phyloP scores from a whole-genome alignment of 2,888 invertebrate species.

The Boloria euphrosyne region DNA sequence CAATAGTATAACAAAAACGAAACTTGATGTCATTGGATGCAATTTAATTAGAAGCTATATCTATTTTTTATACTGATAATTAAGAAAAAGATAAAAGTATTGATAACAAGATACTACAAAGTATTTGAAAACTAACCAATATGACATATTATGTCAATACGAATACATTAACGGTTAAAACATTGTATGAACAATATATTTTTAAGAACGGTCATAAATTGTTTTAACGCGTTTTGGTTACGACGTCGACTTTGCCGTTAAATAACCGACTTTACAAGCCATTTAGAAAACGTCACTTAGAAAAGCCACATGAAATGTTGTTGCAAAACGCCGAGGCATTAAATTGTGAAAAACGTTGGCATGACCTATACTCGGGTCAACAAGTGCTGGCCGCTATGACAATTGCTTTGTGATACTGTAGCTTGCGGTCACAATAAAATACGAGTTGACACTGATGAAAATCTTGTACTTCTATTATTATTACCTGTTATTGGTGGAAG shows the following conservation, averaged over 20 bases:
- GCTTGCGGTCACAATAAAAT: constrained; percentile 3
- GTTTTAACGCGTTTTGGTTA: constrained; percentile 1
- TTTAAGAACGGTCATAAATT: constrained; percentile 2
- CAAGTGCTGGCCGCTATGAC: constrained; percentile 18
- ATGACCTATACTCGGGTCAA: constrained; percentile 17
- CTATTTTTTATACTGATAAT: too few relatives aligned
- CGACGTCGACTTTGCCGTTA: not conserved
- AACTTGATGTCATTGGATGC: too few relatives aligned
- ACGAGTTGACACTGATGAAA: not conserved
- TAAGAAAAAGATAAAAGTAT: too few relatives aligned
- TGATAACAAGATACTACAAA: too few relatives aligned
- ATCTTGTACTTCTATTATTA: too few relatives aligned
- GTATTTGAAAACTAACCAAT: too few relatives aligned
- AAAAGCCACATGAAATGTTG: constrained; percentile 7
- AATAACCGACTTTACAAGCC: constrained; percentile 2
- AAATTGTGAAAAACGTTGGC: constrained; percentile 20
- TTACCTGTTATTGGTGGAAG: too few relatives aligned
- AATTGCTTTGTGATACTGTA: constrained; percentile 14
- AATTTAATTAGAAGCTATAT: too few relatives aligned
- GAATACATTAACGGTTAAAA: too few relatives aligned
- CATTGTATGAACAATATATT: not conserved
- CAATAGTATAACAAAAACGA: too few relatives aligned
- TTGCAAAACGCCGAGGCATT: constrained; percentile 10
- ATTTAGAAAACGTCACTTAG: constrained; percentile 12
- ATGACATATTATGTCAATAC: too few relatives aligned